Evolutionary conservation across 2,797 vertebrate genomes (phyloP), one percentile per base, ranked within the genome.

Genomic region (Hydrocynus forskahlii): DNA sequence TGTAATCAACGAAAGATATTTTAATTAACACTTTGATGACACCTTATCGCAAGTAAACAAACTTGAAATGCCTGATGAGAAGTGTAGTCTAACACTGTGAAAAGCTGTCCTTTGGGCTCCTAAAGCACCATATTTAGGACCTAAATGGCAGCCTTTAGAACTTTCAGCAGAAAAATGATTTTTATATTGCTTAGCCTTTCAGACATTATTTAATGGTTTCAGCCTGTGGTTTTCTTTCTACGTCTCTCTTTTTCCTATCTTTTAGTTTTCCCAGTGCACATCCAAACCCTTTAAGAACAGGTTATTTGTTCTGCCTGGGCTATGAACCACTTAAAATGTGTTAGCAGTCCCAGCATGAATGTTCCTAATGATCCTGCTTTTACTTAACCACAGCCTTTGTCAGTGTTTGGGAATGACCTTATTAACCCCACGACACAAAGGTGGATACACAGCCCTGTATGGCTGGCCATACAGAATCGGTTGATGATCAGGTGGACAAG

Each of bases 1-100:
- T 78, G 7, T 79, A 54, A 75, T 86, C 62, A 75, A 77, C 50
- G 7, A 73, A 75, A 69, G 13, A 74, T 74, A 52, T 60, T 62
- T 68, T 40, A 64, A 68, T 80, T 72, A 45, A 82, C 76, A 54
- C 79, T 80, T 82, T 81, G 10, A 40, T 82, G 50, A 68, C 68
- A 80, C 59, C 52, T 12, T 40, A 85, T 71, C 82, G 48, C 67
- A 81, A 83, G 64, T 83, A 75, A 79, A 82, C 57, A 76, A 84
- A 80, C 87, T 88, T 87, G 81, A 86, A 75, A 84, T 81, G 85
- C 66, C 79, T 66, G 79, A 80, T 79, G 54, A 77, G 75, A 84
- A 69, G 63, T 83, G 75, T 81, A 85, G 87, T 89, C 75, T 50
- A 85, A 88, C 88, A 88, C 88, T 88, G 87, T 88, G 86, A 87